Evolutionary conservation across 2,797 vertebrate species (phyloP), one percentile per base, ranked within the genome.

Genomic region (Microctenopoma stevenorrisi): DNA sequence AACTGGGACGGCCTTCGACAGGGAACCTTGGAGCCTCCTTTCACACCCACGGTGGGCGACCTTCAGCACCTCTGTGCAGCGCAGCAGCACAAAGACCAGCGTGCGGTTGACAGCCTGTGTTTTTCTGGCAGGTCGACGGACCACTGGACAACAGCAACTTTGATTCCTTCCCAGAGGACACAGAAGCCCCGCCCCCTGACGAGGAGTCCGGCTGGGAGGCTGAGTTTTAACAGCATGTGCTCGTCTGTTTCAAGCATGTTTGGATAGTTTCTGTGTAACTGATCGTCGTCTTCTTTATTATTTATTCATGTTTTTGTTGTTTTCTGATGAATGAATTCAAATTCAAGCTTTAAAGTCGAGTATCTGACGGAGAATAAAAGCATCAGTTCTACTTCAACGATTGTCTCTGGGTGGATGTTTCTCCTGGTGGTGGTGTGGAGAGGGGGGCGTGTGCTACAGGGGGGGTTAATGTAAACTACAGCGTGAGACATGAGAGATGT

Each of bases 131-230:
- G 92, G 86, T 93, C 56, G 79, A 74, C 3, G 89, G 91, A 0
- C 92, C 92, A 0, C 26, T 91, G 47, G 92, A 93, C 79, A 92
- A 72, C 82, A 86, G 89, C 26, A 92, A 93, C 82, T 93, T 93
- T 54, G 92, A 93, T 72, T 83, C 56, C 8, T 93, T 93, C 74
- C 89, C 91, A 0, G 81, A 88, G 43, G 91, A 93, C 73, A 14
- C 4, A 0, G 90, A 91, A 0, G 85, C 74, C 0, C 81, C 85
- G 6, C 91, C 92, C 6, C 85, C 88, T 0, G 89, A 92, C 0
- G 92, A 93, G 4, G 90, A 90, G 48, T 92, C 91, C 0, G 90
- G 90, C 0, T 93, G 92, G 92, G 92, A 93, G 52, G 28, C 62
- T 0, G 91, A 93, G 58, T 93, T 93, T 57, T 91, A 69, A 56